Base-by-base conservation (phyloP, 2,888 invertebrate genomes). In the Branchipolynoe longqiensis region DNA sequence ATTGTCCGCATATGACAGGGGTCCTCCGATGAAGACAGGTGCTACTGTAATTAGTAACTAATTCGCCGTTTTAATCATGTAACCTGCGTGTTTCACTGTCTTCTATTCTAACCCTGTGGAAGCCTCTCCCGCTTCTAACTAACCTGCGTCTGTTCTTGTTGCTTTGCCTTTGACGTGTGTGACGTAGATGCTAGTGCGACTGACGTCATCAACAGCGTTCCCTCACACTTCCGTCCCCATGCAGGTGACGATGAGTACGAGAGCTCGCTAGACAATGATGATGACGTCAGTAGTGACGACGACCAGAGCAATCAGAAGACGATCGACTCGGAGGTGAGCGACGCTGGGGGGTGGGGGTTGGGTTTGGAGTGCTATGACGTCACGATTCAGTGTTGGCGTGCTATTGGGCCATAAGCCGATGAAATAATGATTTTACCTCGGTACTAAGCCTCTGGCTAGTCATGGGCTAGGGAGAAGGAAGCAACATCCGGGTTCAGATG, bases 261-360 rank as follows among this genome's bases (percentile, higher is more conserved):
- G 88, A 93, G 92, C 82, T 92, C 92, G 0, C 86, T 93, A 25
- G 93, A 93, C 84, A 92, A 93, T 86, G 93, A 93, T 88, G 93
- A 93, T 88, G 93, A 93, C 86, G 90, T 92, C 59, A 93, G 93
- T 86, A 92, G 92, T 86, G 93, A 93, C 88, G 93, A 93, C 86
- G 88, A 89, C 82, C 36, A 38, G 0, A 84, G 86, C 12, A 62
- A 73, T 28, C 31, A 84, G 40, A 89, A 87, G 64, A 74, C 41
- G 28, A 25, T 85, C 56, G 87, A 86, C 8, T 88, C 88, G 0
- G 88, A 88, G 40, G 88, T 88, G 38, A 85, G 87, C 82, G 33
- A 12, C 62, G n/a, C n/a, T n/a, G n/a, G n/a, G n/a, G n/a, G n/a
- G n/a, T n/a, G n/a, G n/a, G n/a, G n/a, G n/a, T n/a, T n/a, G n/a